phyloP scores from a whole-genome alignment of 2,113 vertebrate species.

The Edolisoma coerulescens region DNA sequence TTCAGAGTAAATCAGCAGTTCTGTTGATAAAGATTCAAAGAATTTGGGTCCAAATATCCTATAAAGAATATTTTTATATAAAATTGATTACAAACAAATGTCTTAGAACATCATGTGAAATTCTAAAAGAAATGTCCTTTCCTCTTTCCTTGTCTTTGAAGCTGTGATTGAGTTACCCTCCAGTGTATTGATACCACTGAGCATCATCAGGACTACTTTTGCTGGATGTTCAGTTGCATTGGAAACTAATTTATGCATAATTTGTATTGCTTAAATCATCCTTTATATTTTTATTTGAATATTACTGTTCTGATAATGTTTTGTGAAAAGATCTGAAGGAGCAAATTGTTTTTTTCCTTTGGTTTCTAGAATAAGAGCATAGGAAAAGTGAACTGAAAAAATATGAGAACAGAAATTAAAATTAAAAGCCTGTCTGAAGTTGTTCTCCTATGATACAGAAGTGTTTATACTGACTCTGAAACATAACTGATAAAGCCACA shows the following conservation, averaged over 20 bases:
- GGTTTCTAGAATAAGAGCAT: not conserved
- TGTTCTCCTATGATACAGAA: slow-evolving; percentile 33
- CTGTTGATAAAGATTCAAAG: slow-evolving; percentile 22
- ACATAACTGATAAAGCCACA: slow-evolving; percentile 63
- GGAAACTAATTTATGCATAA: not conserved
- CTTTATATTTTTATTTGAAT: not conserved
- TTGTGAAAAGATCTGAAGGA: not conserved
- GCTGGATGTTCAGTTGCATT: not conserved
- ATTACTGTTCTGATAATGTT: not conserved
- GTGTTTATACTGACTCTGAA: slow-evolving; percentile 56
- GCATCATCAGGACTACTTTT: not conserved
- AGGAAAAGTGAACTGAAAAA: slow-evolving; percentile 12
- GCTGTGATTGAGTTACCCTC: not conserved
- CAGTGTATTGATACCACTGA: not conserved
- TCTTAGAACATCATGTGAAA: not conserved
- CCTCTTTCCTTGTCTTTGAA: slow-evolving; percentile 23
- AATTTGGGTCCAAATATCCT: slow-evolving; percentile 47
- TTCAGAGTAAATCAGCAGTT: slow-evolving; percentile 34
- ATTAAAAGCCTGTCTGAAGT: slow-evolving; percentile 7
- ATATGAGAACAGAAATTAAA: slow-evolving; percentile 7
- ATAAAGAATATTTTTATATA: slow-evolving; percentile 34
- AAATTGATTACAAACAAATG: slow-evolving; percentile 28
- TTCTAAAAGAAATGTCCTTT: not conserved
- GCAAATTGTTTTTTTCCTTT: slow-evolving; percentile 16
- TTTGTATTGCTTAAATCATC: not conserved